Evolutionary conservation across 2,888 invertebrate genomes (phyloP).

Genomic region (Bursaphelenchus okinawaensis): DNA sequence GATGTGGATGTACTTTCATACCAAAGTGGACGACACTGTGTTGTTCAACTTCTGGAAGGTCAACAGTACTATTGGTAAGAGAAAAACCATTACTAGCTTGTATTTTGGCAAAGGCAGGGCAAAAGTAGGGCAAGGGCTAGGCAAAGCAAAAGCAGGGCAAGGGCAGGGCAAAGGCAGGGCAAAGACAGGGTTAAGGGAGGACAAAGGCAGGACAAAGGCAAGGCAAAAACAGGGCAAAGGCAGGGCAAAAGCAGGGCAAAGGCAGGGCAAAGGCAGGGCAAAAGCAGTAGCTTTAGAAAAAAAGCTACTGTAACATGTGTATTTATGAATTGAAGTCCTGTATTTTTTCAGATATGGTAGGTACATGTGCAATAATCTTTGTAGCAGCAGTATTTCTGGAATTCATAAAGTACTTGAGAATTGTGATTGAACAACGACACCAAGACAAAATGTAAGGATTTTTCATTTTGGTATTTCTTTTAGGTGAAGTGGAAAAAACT

Average conservation of each 20-base stretch:
- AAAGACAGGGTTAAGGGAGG: no score
- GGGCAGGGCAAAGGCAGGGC: no score
- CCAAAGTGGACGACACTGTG: conserved; percentile 45
- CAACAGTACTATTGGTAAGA: conserved; percentile 37
- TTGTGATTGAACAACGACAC: conserved; percentile 24
- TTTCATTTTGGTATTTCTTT: neutral
- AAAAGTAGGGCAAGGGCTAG: no score
- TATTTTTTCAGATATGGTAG: conserved; percentile 40
- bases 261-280: no score
- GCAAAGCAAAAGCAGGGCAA: no score
- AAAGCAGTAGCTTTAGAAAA: no score
- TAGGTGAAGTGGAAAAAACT: neutral
- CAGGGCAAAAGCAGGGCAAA: no score
- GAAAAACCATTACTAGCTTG: neutral
- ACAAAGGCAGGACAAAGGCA: no score
- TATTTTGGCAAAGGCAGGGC: no score
- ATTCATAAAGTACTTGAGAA: conserved; percentile 40
- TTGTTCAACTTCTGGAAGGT: conserved; percentile 51
- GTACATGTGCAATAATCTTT: conserved; percentile 40
- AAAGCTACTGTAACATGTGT: no score
- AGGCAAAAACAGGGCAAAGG: no score
- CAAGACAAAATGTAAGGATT: neutral
- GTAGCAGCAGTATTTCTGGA: conserved; percentile 39
- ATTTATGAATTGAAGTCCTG: no score
- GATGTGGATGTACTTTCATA: conserved; percentile 57